Base-by-base conservation (phyloP, 2,797 vertebrate genomes). In the Anableps anableps region DNA sequence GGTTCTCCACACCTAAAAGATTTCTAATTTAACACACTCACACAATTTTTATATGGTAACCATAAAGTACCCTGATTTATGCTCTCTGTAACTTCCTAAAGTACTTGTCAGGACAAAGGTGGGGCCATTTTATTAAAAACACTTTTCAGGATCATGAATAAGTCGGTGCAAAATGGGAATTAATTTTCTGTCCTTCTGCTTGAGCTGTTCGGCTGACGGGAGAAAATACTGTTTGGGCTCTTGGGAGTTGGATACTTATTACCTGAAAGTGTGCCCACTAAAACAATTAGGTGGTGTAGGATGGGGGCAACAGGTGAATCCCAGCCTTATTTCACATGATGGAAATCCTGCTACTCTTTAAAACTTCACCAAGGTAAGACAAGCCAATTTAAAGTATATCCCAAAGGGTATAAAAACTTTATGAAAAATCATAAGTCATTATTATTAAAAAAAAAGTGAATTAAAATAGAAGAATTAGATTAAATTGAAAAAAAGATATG, bases 61-160 rank as follows among this genome's bases (percentile, higher is more conserved):
- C 62, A 13, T 38, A 66, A 38, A 66, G 62, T 36, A 23, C 60
- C 38, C 53, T 48, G 73, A 80, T 83, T 81, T 60, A 81, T 45
- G 47, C 45, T 55, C n/a, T 3, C 48, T 36, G 76, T 43, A 13
- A 11, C 29, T 71, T 83, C 80, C 60, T n/a, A 41, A 74, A 77
- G 47, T 38, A n/a, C 75, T 50, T 34, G 43, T 17, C 11, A 75
- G 66, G 74, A 83, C 74, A 80, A 77, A 75, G 83, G 80, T 79
- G 58, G 45, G 51, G 75, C 31, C 5, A 41, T 76, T 85, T 80
- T 41, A 66, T 72, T 62, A 74, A 36, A 55, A 74, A 73, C 73
- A 73, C 21, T 72, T 71, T 60, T 75, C 53, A 19, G 72, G 53
- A 68, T 82, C 62, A 38, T 34, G 21, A 55, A 55, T 50, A 74